These are phyloP conservation scores for Ictalurus punctatus DNA, from an alignment of 2,113 vertebrate genomes.

Conservation along the genomic window DNA sequence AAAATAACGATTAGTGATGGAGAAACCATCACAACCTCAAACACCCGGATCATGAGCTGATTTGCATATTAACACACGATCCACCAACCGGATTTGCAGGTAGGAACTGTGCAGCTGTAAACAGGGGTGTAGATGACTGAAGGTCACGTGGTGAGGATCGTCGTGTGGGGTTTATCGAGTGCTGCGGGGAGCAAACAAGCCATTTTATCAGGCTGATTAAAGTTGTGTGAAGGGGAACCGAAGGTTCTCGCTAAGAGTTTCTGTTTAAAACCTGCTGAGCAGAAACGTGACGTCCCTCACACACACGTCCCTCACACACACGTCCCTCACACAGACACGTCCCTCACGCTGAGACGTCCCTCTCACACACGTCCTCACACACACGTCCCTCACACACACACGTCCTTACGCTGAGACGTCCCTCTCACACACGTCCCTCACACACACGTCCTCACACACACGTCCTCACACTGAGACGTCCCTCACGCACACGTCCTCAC, in stretches of 20 bases:
- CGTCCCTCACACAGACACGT: no score
- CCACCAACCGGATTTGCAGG: neutral
- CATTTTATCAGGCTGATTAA: no score
- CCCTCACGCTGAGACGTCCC: no score
- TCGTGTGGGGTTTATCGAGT: neutral
- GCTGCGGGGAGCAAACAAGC: neutral
- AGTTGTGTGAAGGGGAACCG: neutral
- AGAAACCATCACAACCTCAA: neutral
- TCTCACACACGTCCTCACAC: no score
- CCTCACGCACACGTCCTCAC: no score
- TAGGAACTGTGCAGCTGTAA: neutral
- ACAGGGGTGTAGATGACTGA: neutral
- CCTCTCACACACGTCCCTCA: no score
- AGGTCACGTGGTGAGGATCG: neutral
- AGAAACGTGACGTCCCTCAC: neutral
- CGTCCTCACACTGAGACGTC: no score
- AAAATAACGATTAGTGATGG: neutral
- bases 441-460: no score
- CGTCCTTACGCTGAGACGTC: no score
- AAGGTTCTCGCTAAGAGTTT: no score
- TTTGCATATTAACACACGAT: neutral
- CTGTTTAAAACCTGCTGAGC: neutral
- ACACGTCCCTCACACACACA: no score
- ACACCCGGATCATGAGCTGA: neutral
- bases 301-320: no score